A percentile compares a stretch with the other conserved stretches of the same genome.
Evolutionary conservation across 2,113 vertebrate genomes (phyloP).

Genomic region (Genyomyrus donnyi): DNA sequence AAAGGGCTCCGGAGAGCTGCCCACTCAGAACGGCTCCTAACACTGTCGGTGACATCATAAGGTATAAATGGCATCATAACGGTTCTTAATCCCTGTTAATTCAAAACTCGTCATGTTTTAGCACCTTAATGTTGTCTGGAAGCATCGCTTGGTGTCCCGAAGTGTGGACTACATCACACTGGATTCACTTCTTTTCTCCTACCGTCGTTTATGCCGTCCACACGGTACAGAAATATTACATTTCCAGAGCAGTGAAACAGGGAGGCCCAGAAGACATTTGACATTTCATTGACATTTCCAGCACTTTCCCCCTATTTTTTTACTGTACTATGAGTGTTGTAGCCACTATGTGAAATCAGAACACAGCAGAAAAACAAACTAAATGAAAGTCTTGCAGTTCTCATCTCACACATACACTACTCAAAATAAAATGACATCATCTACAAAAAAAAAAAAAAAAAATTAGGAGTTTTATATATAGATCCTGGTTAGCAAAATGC

Average conservation of each 20-base stretch:
- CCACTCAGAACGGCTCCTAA: neutral
- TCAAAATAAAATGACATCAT: slow-evolving; percentile 30
- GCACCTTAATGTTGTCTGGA: neutral
- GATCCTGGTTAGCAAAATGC: neutral
- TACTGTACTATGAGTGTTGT: slow-evolving; percentile 39
- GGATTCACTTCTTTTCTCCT: neutral
- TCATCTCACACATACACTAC: neutral
- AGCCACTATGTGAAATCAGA: slow-evolving; percentile 33
- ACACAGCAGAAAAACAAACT: slow-evolving; percentile 28
- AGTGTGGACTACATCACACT: neutral
- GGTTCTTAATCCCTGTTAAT: neutral
- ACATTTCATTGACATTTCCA: slow-evolving; percentile 69
- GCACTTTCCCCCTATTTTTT: slow-evolving; percentile 33
- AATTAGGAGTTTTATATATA: neutral
- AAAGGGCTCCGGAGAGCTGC: neutral
- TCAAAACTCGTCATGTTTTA: neutral
- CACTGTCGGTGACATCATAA: too few relatives aligned
- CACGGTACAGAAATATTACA: slow-evolving; percentile 39
- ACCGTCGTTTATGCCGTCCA: neutral
- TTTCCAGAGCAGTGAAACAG: slow-evolving; percentile 36
- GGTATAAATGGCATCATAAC: neutral
- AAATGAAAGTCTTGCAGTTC: slow-evolving; percentile 17
- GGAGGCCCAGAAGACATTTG: slow-evolving; percentile 58
- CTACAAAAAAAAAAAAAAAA: neutral
- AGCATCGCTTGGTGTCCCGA: neutral